Evolutionary conservation across 2,888 invertebrate genomes (phyloP).

Genomic region (Eupithecia inturbata): DNA sequence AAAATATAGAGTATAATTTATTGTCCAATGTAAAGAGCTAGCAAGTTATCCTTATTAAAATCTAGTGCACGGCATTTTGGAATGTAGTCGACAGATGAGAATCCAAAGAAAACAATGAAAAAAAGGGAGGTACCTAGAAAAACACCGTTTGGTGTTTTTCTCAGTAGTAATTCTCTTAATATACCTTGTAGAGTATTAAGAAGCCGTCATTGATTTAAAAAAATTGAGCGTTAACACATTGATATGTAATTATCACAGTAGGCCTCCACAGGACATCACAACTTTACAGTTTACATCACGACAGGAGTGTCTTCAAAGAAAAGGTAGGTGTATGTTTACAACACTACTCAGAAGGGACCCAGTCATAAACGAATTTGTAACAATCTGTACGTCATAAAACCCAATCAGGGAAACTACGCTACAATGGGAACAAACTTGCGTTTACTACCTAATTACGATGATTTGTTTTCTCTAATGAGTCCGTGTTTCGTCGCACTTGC

Average conservation of each 20-base stretch:
- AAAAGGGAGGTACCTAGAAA: too few relatives aligned
- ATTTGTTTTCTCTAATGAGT: constrained; percentile 80
- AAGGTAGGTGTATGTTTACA: constrained; percentile 24
- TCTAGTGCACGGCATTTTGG: neutral
- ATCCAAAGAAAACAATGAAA: too few relatives aligned
- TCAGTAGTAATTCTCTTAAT: neutral
- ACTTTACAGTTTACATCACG: neutral
- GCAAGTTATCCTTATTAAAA: too few relatives aligned
- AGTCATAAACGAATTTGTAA: constrained; percentile 78
- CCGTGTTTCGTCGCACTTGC: constrained; percentile 57
- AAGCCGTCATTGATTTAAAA: neutral
- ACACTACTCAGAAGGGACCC: constrained; percentile 39
- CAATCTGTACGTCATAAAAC: constrained; percentile 73
- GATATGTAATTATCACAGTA: constrained; percentile 3
- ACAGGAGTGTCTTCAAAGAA: neutral
- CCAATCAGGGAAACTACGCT: constrained; percentile 72
- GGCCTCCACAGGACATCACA: neutral
- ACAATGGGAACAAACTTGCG: constrained; percentile 67
- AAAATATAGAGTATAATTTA: too few relatives aligned
- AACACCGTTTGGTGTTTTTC: neutral
- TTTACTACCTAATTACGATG: constrained; percentile 81
- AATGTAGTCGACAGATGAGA: neutral
- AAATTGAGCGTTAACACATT: neutral
- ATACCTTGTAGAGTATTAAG: neutral
- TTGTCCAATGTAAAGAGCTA: too few relatives aligned